phyloP scores from a whole-genome alignment of 2,113 vertebrate genomes.

The Chascanopsetta lugubris region DNA sequence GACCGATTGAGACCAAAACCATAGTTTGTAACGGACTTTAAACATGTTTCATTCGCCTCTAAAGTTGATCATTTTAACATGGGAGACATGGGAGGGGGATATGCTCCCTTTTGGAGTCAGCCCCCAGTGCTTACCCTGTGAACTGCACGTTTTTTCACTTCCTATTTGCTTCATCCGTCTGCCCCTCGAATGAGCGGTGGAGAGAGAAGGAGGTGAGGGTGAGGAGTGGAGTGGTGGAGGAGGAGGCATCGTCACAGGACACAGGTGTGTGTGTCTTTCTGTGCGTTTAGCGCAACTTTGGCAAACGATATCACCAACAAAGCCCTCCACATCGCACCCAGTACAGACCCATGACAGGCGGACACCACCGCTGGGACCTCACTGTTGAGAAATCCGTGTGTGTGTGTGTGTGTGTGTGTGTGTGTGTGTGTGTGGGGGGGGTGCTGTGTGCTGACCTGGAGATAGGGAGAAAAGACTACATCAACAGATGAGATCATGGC shows the following conservation, averaged over 20 bases:
- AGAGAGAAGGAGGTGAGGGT: not conserved
- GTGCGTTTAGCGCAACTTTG: conserved; percentile 52
- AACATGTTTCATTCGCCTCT: too few species aligned
- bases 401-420: conserved; percentile 16
- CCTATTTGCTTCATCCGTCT: too few species aligned
- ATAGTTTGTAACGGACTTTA: too few species aligned
- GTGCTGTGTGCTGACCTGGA: conserved; percentile 31
- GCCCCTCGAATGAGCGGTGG: too few species aligned
- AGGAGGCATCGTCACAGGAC: conserved; percentile 47
- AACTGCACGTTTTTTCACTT: too few species aligned
- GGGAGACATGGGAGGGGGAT: too few species aligned
- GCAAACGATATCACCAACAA: too few species aligned
- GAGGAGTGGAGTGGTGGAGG: not conserved
- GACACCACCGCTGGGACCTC: conserved; percentile 41
- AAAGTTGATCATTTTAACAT: too few species aligned
- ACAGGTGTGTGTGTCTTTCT: conserved; percentile 71
- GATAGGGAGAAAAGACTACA: conserved; percentile 35
- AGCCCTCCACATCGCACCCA: conserved; percentile 19
- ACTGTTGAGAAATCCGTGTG: conserved; percentile 38
- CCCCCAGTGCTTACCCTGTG: too few species aligned
- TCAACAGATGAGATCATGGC: conserved; percentile 67
- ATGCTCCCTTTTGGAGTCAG: too few species aligned
- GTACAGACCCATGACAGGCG: conserved; percentile 22
- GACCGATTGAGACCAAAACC: too few species aligned
- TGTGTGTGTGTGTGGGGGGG: conserved; percentile 36